phyloP scores from a whole-genome alignment of 2,113 vertebrate species.

The Passer domesticus region DNA sequence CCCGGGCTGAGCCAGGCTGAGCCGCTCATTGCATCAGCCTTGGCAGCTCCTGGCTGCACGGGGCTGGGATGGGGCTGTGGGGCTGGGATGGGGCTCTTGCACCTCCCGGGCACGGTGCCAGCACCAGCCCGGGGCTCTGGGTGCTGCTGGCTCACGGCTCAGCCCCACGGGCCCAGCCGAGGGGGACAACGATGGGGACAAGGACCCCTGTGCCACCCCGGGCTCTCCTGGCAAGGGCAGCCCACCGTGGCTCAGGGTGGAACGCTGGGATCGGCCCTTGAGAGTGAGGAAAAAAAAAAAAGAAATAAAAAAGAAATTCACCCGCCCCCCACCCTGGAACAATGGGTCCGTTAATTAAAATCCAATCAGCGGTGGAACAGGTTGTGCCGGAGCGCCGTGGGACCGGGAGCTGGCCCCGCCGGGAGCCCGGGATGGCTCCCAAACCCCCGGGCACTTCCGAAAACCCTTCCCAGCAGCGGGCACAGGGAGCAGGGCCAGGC shows the following conservation, averaged over 20 bases:
- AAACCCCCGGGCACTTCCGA: background rate
- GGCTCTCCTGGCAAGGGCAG: background rate
- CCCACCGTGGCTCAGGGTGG: fast-evolving
- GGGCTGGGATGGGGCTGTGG: background rate
- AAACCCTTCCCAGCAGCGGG: background rate
- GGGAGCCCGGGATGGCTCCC: background rate
- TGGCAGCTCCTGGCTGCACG: background rate
- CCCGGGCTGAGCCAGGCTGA: fast-evolving
- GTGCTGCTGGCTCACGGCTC: background rate
- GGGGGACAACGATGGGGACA: background rate
- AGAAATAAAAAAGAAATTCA: background rate
- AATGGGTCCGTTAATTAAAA: constrained; percentile 55
- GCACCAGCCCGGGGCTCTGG: fast-evolving
- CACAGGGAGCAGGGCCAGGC: background rate
- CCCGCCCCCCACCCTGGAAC: background rate
- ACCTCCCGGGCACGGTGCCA: background rate
- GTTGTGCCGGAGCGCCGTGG: constrained; percentile 32
- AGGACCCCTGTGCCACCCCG: fast-evolving
- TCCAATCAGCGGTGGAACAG: constrained; percentile 47
- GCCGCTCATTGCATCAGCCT: background rate
- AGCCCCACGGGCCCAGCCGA: fast-evolving
- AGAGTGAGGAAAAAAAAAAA: background rate
- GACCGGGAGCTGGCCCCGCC: background rate
- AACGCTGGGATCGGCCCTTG: background rate
- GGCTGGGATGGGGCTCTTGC: background rate